Evolutionary conservation across 2,888 invertebrate species (phyloP), one percentile per base, ranked within the genome.

Genomic region (Eupithecia subfuscata): DNA sequence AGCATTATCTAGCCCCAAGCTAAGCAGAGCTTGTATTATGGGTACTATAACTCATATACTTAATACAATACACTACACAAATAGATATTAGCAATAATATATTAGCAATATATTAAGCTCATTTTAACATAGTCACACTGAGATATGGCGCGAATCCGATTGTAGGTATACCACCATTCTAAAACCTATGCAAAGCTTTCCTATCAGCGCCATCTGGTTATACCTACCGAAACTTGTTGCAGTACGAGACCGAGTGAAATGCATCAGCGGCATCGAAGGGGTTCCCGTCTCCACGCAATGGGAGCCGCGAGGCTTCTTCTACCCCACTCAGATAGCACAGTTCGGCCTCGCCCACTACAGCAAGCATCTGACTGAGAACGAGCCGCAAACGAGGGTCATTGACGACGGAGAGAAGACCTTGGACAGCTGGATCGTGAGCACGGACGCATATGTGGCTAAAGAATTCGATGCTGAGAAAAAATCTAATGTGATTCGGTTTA

Each of bases 311-410:
- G 99, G 99, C 0, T 99, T 99, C 91, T 98, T 97, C 91, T 99
- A 99, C 93, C 99, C 99, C 0, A 99, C 99, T 1, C 99, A 99
- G 94, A 99, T 99, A 81, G 99, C 99, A 9, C 99, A 99, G 91
- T 99, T 98, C 90, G 99, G 98, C 0, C 92, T 99, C 75, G 98
- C 99, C 14, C 99, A 99, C 92, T 99, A 98, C 91, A 99, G 98
- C 91, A 99, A 99, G 91, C 98, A 98, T 90, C 92, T 99, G 18
- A 97, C 97, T 0, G 98, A 98, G 84, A 97, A 97, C 0, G 97
- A 97, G 82, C 98, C 98, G 0, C 95, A 97, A 69, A 94, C 96
- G 78, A 96, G 96, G 69, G 77, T 90, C 0, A 82, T 98, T 12
- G 98, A 98, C 84, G 97, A 98, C 87, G 97, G 96, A 0, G 97